Base-by-base conservation (phyloP, 2,888 invertebrate species). In the Frankliniella intonsa region DNA sequence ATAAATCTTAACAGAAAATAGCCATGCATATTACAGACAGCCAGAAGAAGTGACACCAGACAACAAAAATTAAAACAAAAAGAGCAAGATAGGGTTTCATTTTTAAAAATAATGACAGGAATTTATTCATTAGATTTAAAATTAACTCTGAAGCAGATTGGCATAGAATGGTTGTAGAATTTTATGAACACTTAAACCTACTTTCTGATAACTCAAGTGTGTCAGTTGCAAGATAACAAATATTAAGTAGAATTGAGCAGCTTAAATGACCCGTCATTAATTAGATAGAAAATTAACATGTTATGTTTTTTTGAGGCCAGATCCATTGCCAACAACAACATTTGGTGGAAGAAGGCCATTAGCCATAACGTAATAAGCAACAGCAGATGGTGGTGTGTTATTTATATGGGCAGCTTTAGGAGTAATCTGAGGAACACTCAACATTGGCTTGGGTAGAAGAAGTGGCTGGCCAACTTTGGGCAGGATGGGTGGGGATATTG, bases 301-400 rank as follows among this genome's bases (percentile, higher is more conserved):
- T 25, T 25, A 76, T 8, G 69, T 25, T 25, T 76, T 76, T 12
- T 76, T 76, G 12, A 76, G 25, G 22, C 69, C 25, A 11, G 69
- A 76, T 25, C 69, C 69, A 22, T 76, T 76, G 69, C 69, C 69
- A n/a, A 76, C 69, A 76, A 76, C 69, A 8, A 76, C 69, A 22
- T 76, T 76, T 12, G 22, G 69, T 25, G 69, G 69, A 25, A 76
- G 69, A 22, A 76, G 25, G 11, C 69, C 69, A 76, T 76, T 76
- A 25, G 69, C 69, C 69, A 76, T 76, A 22, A 76, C 69, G 22
- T 76, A 76, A 10, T 25, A 76, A 25, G 69, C 69, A 76, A 76
- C 22, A 76, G 69, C 69, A 22, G 69, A 76, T 10, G 69, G 22
- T 25, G 69, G 25, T 76, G 69, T 22, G 25, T 76, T 76, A 25